These are phyloP conservation scores for Nothocercus nigrocapillus DNA, from an alignment of 2,113 vertebrate species.

Conservation along the genomic window DNA sequence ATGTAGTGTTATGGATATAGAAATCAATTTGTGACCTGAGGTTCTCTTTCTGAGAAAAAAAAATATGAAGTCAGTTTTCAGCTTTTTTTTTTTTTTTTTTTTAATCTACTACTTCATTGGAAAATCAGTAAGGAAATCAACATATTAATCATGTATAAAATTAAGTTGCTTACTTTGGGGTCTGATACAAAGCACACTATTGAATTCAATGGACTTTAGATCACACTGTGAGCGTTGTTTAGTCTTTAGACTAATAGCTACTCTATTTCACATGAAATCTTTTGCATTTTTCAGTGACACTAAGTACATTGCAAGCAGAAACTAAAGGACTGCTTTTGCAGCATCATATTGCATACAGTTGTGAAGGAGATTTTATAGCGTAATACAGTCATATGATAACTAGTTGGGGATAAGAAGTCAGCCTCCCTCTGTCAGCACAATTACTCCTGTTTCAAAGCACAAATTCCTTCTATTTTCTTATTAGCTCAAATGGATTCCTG, in stretches of 20 bases:
- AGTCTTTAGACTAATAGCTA: background rate
- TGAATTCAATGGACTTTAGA: background rate
- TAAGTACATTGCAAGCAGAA: background rate
- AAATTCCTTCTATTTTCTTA: conserved; percentile 47
- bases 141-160: background rate
- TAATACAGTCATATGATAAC: background rate
- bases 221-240: background rate
- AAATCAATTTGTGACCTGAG: background rate
- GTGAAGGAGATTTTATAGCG: background rate
- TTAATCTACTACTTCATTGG: background rate
- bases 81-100: background rate
- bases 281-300: background rate
- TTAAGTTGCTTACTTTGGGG: background rate
- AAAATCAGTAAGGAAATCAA: background rate
- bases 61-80: background rate
- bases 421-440: background rate
- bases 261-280: background rate
- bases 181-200: background rate
- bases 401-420: background rate
- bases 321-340: background rate
- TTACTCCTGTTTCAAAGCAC: conserved; percentile 21
- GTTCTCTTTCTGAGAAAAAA: background rate
- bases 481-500: background rate
- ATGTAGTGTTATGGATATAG: background rate
- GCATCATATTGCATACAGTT: background rate